Evolutionary conservation across 2,113 vertebrate species (phyloP).

Genomic region (Catharus bicknelli): DNA sequence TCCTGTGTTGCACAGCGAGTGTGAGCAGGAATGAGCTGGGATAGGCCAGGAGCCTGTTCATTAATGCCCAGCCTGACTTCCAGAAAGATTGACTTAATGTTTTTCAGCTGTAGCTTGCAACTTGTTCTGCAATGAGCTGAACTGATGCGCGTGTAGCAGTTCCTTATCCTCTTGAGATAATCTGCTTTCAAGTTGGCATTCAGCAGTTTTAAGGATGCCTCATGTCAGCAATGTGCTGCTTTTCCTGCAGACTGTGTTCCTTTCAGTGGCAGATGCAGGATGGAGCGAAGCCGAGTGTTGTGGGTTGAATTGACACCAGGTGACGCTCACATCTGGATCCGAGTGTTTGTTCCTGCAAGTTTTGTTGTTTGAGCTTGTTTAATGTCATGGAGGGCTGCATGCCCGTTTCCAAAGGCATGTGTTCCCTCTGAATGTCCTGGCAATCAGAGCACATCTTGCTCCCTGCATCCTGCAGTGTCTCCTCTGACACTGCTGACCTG

Average conservation of each 20-base stretch:
- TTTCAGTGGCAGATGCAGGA: neutral
- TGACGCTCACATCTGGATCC: conserved; percentile 35
- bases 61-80: neutral
- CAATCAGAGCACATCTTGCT: neutral
- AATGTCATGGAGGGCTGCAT: neutral
- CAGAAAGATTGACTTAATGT: neutral
- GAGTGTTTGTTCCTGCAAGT: neutral
- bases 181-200: conserved; percentile 53
- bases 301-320: conserved; percentile 5
- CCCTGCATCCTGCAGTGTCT: neutral
- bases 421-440: neutral
- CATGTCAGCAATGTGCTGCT: conserved; percentile 33
- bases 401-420: neutral
- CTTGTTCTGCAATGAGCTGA: neutral
- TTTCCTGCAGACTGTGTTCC: neutral
- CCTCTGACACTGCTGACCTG: neutral
- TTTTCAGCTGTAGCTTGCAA: conserved; percentile 12
- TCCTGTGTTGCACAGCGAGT: neutral
- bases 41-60: neutral
- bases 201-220: conserved; percentile 33
- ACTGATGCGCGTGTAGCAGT: conserved; percentile 31
- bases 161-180: conserved; percentile 64
- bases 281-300: neutral
- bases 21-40: neutral
- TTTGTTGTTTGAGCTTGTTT: neutral